Evolutionary conservation across 2,888 invertebrate genomes (phyloP).

Genomic region (Lydus trimaculatus): DNA sequence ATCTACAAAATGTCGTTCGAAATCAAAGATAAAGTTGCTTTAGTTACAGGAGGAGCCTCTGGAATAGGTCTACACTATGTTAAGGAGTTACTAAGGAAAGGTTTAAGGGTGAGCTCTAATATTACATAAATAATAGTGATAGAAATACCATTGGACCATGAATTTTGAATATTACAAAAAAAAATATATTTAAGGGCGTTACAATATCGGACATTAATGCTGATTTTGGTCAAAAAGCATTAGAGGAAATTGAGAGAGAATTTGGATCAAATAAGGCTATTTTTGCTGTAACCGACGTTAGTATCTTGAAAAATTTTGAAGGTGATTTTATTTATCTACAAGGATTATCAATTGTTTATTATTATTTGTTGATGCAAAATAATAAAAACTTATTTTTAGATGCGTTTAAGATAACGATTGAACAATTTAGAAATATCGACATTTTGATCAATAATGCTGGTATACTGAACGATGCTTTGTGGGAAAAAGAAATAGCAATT

Average conservation of each 20-base stretch:
- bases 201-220: constrained; percentile 20
- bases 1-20: constrained; percentile 31
- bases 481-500: constrained; percentile 37
- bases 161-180: too few species aligned
- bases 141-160: not conserved
- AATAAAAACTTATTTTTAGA: too few species aligned
- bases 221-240: constrained; percentile 64
- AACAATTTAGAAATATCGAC: constrained; percentile 66
- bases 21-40: constrained; percentile 35
- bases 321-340: not conserved
- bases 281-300: not conserved
- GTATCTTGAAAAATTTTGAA: not conserved
- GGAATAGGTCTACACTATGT: constrained; percentile 38
- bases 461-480: constrained; percentile 36
- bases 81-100: constrained; percentile 33
- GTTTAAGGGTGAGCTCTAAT: constrained; percentile 30
- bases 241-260: constrained; percentile 66
- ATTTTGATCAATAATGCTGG: constrained; percentile 50
- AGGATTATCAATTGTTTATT: too few species aligned
- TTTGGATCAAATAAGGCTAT: constrained; percentile 69
- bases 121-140: not conserved
- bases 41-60: constrained; percentile 41
- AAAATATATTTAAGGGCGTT: constrained; percentile 21
- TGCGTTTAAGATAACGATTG: constrained; percentile 73
- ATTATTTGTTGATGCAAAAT: too few species aligned